Evolutionary conservation across 2,113 vertebrate species (phyloP).

Genomic region (Chinchilla lanigera): DNA sequence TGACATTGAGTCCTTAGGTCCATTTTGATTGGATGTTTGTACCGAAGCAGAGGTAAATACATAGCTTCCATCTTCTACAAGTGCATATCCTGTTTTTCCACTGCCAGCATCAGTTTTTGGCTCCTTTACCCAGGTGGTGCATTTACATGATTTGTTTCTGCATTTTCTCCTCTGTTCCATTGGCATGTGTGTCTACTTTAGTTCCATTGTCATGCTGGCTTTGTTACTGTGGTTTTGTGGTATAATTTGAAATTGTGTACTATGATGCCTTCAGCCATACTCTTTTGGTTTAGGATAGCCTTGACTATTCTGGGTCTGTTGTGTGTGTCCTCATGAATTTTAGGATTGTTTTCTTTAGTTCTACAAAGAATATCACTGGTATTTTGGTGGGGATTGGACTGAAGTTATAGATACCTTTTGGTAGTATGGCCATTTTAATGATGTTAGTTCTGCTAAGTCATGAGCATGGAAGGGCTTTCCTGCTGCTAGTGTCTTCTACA

Average conservation of each 20-base stretch:
- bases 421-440: background rate
- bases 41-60: background rate
- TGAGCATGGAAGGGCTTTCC: background rate
- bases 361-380: background rate
- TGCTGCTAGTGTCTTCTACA: background rate
- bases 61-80: background rate
- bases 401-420: background rate
- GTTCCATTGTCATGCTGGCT: background rate
- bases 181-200: background rate
- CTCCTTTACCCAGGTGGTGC: background rate
- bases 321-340: background rate
- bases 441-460: background rate
- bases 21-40: background rate
- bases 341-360: background rate
- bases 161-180: background rate
- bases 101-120: background rate
- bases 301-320: background rate
- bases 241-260: background rate
- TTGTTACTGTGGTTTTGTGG: background rate
- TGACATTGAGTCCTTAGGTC: background rate
- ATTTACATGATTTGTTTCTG: background rate
- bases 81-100: background rate
- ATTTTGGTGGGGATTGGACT: background rate
- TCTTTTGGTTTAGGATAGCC: background rate
- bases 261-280: background rate